Base-by-base conservation (phyloP, 2,888 invertebrate genomes). In the Prosapia bicincta region DNA sequence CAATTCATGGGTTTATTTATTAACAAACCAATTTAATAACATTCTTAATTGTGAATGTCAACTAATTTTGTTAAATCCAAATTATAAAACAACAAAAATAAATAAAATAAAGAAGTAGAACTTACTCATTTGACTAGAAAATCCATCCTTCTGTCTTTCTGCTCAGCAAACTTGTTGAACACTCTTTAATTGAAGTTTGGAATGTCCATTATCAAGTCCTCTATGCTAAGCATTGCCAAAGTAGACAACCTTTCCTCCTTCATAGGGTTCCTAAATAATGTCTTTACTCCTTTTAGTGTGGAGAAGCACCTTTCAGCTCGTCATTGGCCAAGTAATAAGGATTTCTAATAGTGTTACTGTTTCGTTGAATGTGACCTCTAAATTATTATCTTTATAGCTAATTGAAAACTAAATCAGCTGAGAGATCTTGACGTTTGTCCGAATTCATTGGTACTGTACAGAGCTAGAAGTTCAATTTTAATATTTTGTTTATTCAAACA, bases 231-330 rank as follows among this genome's bases (percentile, higher is more conserved):
- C 15, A 38, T 15, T 6, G 38, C 38, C 6, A 38, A 15, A 7
- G 38, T 3, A 15, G 6, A 10, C 15, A 38, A 15, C 15, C 38
- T 13, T 38, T 38, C 9, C 38, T 6, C 6, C 6, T 38, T 38
- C 38, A 38, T 15, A 38, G 13, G 3, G 38, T 15, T 38, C 15
- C 38, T 38, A 10, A 38, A 15, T 10, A 38, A 38, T 10, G 10
- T 13, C 15, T 38, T 38, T 38, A 38, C 15, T 38, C 38, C 15
- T 38, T 15, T 82, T 32, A 82, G 69, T 5, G 78, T 76, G 13
- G 81, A 81, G 72, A 81, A 80, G 74, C 77, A 78, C 32, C 80
- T 76, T 78, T 81, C 82, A 3, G 76, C 10, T 15, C 6, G 38
- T 38, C 38, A 38, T 38, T 6, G 38, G 38, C 6, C 6, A 3